These are phyloP conservation scores for Cottus gobio DNA, from an alignment of 2,113 vertebrate genomes.

Conservation along the genomic window DNA sequence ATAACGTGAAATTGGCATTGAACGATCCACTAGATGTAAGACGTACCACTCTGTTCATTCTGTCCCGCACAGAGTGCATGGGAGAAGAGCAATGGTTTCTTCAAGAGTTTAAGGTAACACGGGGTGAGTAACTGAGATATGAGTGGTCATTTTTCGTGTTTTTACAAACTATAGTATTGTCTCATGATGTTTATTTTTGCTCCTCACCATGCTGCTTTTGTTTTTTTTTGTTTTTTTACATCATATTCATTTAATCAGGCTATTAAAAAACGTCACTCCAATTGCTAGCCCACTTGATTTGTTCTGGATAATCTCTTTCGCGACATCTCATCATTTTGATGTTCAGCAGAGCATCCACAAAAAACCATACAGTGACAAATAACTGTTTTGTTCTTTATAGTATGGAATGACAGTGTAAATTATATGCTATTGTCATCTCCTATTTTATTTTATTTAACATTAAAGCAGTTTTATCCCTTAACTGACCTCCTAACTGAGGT, in stretches of 20 bases:
- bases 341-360: neutral
- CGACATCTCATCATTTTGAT: neutral
- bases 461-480: constrained; percentile 8
- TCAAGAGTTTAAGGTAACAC: neutral
- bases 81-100: neutral
- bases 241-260: neutral
- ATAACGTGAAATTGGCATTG: neutral
- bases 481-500: constrained; percentile 8
- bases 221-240: too few species aligned
- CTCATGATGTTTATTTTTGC: neutral
- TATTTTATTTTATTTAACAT: constrained; percentile 2
- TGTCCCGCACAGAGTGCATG: too few species aligned
- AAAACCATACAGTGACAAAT: neutral
- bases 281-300: neutral
- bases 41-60: neutral
- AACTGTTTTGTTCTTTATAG: neutral
- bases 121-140: neutral
- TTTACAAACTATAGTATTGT: too few species aligned
- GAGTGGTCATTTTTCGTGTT: too few species aligned
- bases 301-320: neutral
- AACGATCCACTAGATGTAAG: neutral
- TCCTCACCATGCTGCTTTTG: too few species aligned
- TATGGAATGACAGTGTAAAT: neutral
- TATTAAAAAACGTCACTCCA: neutral
- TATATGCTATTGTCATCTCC: neutral